These are phyloP conservation scores for Meteorus colon DNA, from an alignment of 2,888 invertebrate species.

Conservation along the genomic window DNA sequence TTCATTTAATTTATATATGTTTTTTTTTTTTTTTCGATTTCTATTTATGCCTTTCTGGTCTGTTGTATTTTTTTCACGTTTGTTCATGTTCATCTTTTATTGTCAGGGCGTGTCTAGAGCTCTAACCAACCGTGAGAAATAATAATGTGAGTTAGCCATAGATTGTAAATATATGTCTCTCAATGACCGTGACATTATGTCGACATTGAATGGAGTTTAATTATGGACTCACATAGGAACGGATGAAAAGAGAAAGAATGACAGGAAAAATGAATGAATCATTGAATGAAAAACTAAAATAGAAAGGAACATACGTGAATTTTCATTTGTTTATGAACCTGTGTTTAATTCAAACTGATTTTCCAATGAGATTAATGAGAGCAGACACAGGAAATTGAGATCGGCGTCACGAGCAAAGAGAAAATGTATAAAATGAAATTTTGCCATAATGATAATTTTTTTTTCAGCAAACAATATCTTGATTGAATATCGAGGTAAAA, in stretches of 20 bases:
- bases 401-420: constrained; percentile 11
- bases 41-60: constrained; percentile 6
- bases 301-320: neutral
- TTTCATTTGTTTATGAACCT: neutral
- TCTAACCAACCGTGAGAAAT: constrained; percentile 40
- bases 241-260: neutral
- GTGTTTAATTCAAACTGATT: neutral
- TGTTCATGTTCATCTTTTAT: constrained; percentile 22
- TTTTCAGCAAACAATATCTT: constrained; percentile 7
- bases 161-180: constrained; percentile 18
- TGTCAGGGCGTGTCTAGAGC: constrained; percentile 33
- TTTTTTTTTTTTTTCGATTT: constrained; percentile 19
- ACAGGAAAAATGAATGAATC: neutral
- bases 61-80: constrained; percentile 23
- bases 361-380: constrained; percentile 3
- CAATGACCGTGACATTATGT: constrained; percentile 67
- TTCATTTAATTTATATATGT: constrained; percentile 31
- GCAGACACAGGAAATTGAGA: constrained; percentile 31
- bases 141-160: constrained; percentile 22
- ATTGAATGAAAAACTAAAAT: neutral
- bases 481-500: constrained; percentile 14
- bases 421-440: neutral
- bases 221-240: constrained; percentile 49
- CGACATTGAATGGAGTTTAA: constrained; percentile 65
- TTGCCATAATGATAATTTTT: neutral